phyloP scores from a whole-genome alignment of 1,140 invertebrate genomes.

The Condylostylus longicornis region DNA sequence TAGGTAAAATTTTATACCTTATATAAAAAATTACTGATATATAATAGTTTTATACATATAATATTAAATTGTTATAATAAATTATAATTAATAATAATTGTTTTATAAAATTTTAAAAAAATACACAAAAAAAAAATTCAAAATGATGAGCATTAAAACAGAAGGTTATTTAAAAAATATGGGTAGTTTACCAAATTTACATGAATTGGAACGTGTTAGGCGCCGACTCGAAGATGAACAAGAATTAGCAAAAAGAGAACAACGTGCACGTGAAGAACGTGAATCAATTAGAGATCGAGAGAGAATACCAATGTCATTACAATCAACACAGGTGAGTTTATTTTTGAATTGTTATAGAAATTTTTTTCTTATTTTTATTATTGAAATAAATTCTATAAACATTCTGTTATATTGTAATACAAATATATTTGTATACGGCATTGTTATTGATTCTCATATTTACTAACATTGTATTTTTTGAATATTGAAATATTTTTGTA shows the following conservation, averaged over 20 bases:
- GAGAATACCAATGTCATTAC: constrained; percentile 20
- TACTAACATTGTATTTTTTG: not conserved
- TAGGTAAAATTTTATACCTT: too few relatives aligned
- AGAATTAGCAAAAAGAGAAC: constrained; percentile 21
- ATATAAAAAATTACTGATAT: too few relatives aligned
- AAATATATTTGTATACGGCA: too few relatives aligned
- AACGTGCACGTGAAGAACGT: constrained; percentile 26
- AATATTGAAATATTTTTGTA: not conserved
- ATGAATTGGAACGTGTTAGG: constrained; percentile 35
- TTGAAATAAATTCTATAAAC: too few relatives aligned
- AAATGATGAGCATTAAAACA: not conserved
- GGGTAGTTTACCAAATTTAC: constrained; percentile 47
- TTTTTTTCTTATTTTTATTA: not conserved
- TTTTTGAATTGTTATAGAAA: not conserved
- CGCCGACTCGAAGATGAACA: constrained; percentile 27
- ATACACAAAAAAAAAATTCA: not conserved
- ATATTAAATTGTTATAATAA: not conserved
- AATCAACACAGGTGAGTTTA: not conserved
- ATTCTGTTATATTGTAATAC: too few relatives aligned
- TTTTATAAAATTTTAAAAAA: not conserved
- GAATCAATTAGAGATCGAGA: constrained; percentile 24
- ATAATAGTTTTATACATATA: too few relatives aligned
- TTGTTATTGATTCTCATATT: too few relatives aligned
- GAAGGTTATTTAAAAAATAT: constrained; percentile 25
- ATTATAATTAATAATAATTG: not conserved